A percentile compares a stretch with the other conserved stretches of the same genome.
Conservation (phyloP, 2,888 invertebrate species). For the Chymomyza caudatula region DNA sequence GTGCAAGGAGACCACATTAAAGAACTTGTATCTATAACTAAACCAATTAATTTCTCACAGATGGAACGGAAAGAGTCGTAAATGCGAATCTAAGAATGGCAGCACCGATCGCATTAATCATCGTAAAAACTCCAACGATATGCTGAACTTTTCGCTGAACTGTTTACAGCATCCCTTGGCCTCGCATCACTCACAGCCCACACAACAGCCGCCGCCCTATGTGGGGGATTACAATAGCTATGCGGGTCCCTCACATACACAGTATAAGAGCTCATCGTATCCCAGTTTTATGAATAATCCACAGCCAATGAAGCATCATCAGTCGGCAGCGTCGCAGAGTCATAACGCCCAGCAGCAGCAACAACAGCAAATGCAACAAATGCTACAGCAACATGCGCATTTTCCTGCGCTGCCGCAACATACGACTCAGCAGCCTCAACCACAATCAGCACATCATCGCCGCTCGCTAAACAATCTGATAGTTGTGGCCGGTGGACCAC, state of each 20-base stretch:
- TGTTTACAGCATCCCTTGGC: slow-evolving; percentile 60
- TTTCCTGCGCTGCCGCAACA: slow-evolving; percentile 69
- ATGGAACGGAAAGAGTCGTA: slow-evolving; percentile 76
- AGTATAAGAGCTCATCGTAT: slow-evolving; percentile 76
- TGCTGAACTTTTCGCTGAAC: slow-evolving; percentile 69
- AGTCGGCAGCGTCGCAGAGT: neutral
- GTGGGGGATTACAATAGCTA: slow-evolving; percentile 51
- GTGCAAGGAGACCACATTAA: neutral
- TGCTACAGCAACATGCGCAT: slow-evolving; percentile 67
- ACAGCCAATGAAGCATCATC: slow-evolving; percentile 50
- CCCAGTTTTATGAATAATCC: slow-evolving; percentile 73
- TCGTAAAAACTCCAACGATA: slow-evolving; percentile 76
- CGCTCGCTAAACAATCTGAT: slow-evolving; percentile 77
- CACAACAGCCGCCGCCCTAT: slow-evolving; percentile 43
- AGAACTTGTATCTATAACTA: neutral
- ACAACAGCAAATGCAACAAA: slow-evolving; percentile 61
- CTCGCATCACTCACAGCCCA: slow-evolving; percentile 49
- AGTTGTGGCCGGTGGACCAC: slow-evolving; percentile 73
- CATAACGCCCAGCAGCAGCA: slow-evolving; percentile 47
- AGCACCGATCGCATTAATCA: slow-evolving; percentile 76
- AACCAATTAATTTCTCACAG: slow-evolving; percentile 39
- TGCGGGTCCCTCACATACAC: slow-evolving; percentile 59
- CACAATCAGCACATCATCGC: slow-evolving; percentile 63
- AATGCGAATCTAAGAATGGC: slow-evolving; percentile 74
- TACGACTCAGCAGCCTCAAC: slow-evolving; percentile 53